Base-by-base conservation (phyloP, 2,797 vertebrate species). In the Picus viridis region DNA sequence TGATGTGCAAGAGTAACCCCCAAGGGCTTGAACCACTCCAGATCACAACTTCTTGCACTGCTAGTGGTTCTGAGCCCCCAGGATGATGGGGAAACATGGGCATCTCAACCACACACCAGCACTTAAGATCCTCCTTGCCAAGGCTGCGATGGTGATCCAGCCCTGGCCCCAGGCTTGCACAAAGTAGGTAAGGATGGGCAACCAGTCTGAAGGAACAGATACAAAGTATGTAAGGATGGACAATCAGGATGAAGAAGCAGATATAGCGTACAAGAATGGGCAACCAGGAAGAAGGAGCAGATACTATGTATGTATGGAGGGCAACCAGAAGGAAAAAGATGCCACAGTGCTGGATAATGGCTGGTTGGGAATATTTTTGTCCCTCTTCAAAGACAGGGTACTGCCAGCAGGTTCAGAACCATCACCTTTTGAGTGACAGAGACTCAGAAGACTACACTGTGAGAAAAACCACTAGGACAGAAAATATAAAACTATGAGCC, bases 101-200 rank as follows among this genome's bases (percentile, higher is more conserved):
- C 1, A 0, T 13, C 62, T 43, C 3, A 0, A 0, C 34, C 15
- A 12, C n/a, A 30, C 3, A 1, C 22, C 67, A 29, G 1, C 20
- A 2, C 3, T 3, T 4, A 18, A 34, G n/a, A 17, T 17, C 43
- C 26, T 47, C 39, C 63, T 41, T 11, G 56, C 45, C 22, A 17
- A 16, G 39, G 39, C 23, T 19, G 19, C 7, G 43, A 56, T 1
- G 0, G 29, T 17, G n/a, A 18, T 1, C 54, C 58, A 22, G 47
- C 34, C 57, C 70, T 11, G 24, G 56, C 41, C 29, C 27, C 0
- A 0, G 10, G 27, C 10, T 14, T 3, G 7, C 26, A 36, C 6
- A 9, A 69, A 69, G n/a, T 53, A 69, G 13, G 32, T 2, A 1
- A 20, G 23, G 24, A 7, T 9, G 19, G 39, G 54, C 41, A 58